Base-by-base conservation (phyloP, 2,888 invertebrate genomes). In the Anorthoa munda region DNA sequence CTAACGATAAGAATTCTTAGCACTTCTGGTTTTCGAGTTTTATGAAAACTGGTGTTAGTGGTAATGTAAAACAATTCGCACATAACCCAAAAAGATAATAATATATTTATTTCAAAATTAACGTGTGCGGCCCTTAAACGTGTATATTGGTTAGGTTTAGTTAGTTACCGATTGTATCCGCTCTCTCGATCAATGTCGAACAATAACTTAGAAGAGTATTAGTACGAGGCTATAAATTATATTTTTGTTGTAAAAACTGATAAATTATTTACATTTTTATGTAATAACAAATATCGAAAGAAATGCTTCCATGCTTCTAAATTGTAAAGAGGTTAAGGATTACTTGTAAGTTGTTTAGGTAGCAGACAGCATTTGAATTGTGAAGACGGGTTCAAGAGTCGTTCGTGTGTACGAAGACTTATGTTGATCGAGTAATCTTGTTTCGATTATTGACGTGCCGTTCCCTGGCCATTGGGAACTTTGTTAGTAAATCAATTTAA, bases 1-100 rank as follows among this genome's bases (percentile, higher is more conserved):
- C 77, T 86, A 65, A 73, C 71, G 73, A 76, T 85, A 87, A 88
- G 59, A 77, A 83, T 81, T 85, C 48, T 77, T 84, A 85, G 87
- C 84, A 87, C 87, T 86, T 89, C 86, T 86, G 85, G 88, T 85
- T 86, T 86, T 83, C 79, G 86, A 86, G 86, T 84, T 85, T 82
- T 71, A 79, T 80, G 81, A 84, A 82, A 85, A 82, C 82, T 81
- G 59, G 76, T 79, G 60, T 78, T 84, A 79, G 87, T 83, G 86
- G 73, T 83, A 77, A 81, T 81, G 66, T 66, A 55, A 59, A 65
- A 66, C n/a, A 83, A 71, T 56, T 84, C 76, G 66, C 63, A 70
- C 63, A 69, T 65, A 66, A 66, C 64, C 26, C 64, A 63, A 74
- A 79, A 80, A 59, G 21, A 55, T 60, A 79, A 53, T 48, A 72